phyloP scores from a whole-genome alignment of 2,797 vertebrate species.

The Phoebastria nigripes region DNA sequence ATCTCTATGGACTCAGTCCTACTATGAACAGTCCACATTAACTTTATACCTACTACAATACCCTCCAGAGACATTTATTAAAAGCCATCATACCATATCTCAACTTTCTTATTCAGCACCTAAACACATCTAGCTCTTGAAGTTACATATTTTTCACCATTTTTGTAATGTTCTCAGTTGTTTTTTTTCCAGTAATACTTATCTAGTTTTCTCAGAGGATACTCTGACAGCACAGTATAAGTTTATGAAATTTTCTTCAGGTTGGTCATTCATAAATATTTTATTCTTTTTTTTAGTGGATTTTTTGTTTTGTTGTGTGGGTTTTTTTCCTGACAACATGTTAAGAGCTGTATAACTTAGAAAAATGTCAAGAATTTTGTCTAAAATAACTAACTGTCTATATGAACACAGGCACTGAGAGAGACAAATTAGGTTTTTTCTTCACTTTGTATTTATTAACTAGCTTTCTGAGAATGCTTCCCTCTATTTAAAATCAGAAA shows the following conservation, averaged over 20 bases:
- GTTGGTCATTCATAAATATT: neutral
- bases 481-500: neutral
- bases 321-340: accelerated
- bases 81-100: neutral
- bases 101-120: neutral
- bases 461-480: neutral
- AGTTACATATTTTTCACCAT: neutral
- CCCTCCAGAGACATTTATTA: neutral
- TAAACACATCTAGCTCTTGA: neutral
- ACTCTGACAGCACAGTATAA: neutral
- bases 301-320: neutral
- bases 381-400: neutral
- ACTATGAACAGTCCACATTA: neutral
- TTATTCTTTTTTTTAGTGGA: neutral
- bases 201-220: neutral
- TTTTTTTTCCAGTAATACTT: neutral
- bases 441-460: neutral
- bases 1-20: neutral
- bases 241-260: neutral
- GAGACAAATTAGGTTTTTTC: neutral
- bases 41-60: neutral
- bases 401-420: neutral
- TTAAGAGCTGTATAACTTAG: neutral
- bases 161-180: neutral
- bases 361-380: neutral